These are phyloP conservation scores for Helogale parvula DNA, from an alignment of 2,113 vertebrate genomes.

Conservation along the genomic window DNA sequence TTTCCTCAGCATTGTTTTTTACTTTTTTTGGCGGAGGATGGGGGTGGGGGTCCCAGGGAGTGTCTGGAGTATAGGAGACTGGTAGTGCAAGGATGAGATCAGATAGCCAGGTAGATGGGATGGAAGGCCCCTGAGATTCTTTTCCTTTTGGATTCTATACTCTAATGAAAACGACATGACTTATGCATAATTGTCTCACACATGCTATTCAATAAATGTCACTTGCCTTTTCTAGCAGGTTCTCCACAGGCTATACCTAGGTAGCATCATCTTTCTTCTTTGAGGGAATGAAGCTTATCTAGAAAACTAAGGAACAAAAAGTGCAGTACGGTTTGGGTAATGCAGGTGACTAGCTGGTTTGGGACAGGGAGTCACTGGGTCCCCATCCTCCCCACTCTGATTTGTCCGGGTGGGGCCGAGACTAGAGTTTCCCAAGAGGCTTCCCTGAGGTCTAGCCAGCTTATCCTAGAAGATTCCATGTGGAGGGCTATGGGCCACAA, in stretches of 20 bases:
- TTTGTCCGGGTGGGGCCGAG: not conserved
- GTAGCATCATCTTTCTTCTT: not conserved
- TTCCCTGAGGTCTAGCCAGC: constrained; percentile 46
- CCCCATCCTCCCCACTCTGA: not conserved
- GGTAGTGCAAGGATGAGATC: constrained; percentile 17
- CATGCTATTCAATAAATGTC: constrained; percentile 6
- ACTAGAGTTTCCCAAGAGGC: constrained; percentile 35
- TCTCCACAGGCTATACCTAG: constrained; percentile 3
- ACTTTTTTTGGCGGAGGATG: not conserved
- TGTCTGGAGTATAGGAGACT: constrained; percentile 8
- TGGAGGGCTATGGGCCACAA: constrained; percentile 23
- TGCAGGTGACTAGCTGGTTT: not conserved
- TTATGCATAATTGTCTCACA: not conserved
- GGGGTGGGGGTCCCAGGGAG: not conserved
- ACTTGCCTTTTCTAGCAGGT: constrained; percentile 39
- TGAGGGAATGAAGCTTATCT: constrained; percentile 41
- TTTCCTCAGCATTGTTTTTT: constrained; percentile 60
- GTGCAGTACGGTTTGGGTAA: constrained; percentile 16
- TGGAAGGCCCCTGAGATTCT: not conserved
- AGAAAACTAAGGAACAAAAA: constrained; percentile 56
- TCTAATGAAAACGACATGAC: constrained; percentile 4
- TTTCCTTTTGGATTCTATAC: constrained; percentile 39
- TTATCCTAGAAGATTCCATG: constrained; percentile 41
- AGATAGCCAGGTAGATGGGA: constrained; percentile 9
- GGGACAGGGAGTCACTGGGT: not conserved